Percentiles rank a stretch among this genome's conserved stretches.
These are phyloP conservation scores for Hyaena hyaena DNA, from an alignment of 2,113 vertebrate species.

Conservation along the genomic window DNA sequence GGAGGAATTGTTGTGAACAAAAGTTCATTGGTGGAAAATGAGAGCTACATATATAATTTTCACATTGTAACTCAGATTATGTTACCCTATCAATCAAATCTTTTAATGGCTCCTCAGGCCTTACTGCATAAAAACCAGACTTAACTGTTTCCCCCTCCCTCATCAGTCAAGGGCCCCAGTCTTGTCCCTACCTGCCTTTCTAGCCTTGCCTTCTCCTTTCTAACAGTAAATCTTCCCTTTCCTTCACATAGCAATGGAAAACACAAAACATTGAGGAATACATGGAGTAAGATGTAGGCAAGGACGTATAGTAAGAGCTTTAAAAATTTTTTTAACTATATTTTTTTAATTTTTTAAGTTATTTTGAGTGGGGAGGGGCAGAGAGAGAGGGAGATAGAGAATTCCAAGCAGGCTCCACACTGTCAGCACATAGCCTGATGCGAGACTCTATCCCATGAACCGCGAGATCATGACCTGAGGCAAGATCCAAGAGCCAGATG, in stretches of 20 bases:
- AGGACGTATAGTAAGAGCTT: neutral
- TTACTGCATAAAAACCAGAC: slow-evolving; percentile 10
- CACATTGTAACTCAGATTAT: neutral
- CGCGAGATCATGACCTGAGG: neutral
- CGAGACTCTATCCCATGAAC: neutral
- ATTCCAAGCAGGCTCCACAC: neutral
- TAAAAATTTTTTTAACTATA: no score
- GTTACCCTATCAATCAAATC: slow-evolving; percentile 22
- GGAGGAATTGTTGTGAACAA: neutral
- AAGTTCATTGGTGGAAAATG: neutral
- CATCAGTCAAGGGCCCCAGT: neutral
- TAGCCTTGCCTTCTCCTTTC: neutral
- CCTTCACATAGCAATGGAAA: neutral
- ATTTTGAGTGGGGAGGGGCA: neutral
- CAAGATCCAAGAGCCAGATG: neutral
- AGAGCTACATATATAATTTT: neutral
- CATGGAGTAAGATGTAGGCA: neutral
- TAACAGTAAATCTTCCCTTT: neutral
- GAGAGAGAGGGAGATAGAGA: neutral
- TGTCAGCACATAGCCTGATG: neutral
- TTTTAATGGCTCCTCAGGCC: neutral
- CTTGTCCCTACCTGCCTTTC: neutral
- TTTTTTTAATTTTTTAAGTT: no score
- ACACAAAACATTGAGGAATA: neutral
- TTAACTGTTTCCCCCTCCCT: neutral